Evolutionary conservation across 2,888 invertebrate species (phyloP), one percentile per base, ranked within the genome.

Genomic region (Brachynemurus nebulosus): DNA sequence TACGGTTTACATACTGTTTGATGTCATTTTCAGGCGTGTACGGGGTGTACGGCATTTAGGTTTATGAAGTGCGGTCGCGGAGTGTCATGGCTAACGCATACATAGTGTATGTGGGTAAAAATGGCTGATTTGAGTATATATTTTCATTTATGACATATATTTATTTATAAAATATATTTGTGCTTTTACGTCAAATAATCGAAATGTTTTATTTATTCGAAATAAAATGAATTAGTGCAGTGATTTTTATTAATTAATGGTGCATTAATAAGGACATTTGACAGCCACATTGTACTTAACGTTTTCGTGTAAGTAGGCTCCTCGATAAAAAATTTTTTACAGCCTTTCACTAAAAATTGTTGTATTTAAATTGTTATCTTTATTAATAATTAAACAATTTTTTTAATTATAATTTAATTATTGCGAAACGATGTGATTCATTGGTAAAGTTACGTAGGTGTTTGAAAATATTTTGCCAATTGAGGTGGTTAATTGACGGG

Each of bases 81-180:
- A 11, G 30, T n/a, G n/a, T n/a, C n/a, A n/a, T n/a, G n/a, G n/a
- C n/a, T n/a, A n/a, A 30, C 27, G 27, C 9, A 9, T 27, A 27
- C 6, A 27, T 27, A n/a, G 30, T 30, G 14, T n/a, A 27, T 27
- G 27, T 53, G 54, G 55, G 55, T 57, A 63, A 58, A 61, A 62
- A 59, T 63, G 59, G 64, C 62, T 62, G 63, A 62, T 62, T 61
- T 56, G 61, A 59, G 56, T 50, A 50, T 56, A 55, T 47, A 43
- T 40, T n/a, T 36, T 44, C 39, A 40, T 36, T 39, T 19, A 40
- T 44, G 36, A 40, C 44, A 41, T 38, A n/a, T 30, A 30, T 30
- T 30, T 30, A 30, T 30, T 12, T 12, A 30, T 4, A 30, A 4
- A 18, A 36, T 17, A 36, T 9, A 36, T n/a, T n/a, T 4, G 36